Evolutionary conservation across 2,888 invertebrate genomes (phyloP), one percentile per base, ranked within the genome.

Genomic region (Hypomecis punctinalis): DNA sequence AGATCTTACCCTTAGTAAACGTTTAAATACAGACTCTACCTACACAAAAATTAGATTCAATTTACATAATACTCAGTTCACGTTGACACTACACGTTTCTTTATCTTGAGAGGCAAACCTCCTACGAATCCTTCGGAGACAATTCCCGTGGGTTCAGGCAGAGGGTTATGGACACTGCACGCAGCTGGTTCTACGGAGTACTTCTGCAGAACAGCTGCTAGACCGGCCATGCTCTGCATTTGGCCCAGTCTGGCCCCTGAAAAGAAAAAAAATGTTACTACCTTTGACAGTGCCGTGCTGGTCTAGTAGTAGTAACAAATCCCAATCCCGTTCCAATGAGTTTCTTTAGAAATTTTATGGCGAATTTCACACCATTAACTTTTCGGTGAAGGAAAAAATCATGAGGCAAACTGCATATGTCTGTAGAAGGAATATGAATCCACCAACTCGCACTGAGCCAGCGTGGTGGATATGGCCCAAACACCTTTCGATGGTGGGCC

Each of bases 221-320:
- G 72, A 0, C 90, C 91, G 35, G 91, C 90, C 86, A 91, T 86
- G 0, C 90, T 85, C 69, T 89, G 88, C 86, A 91, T 88, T 56
- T 86, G 84, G 23, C 90, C 91, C 39, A 91, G 61, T 66, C 90
- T 84, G 36, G 83, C 89, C 70, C 90, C 91, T 91, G 75, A n/a
- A 81, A 82, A 47, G 42, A 23, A 23, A 23, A 23, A 3, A 8
- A 8, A 8, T 8, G 9, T 8, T 8, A 23, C 11, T 5, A 6
- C 11, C 5, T 5, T 45, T 11, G 11, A 11, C 23, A 23, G 23
- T 23, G 23, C 23, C 23, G 23, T 23, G 23, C 1, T 23, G 23
- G 23, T 23, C 23, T 23, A 23, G 23, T 23, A 23, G 23, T 23
- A 43, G 43, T 10, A 4, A 43, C 0, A 23, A 23, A 23, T 23